phyloP scores from a whole-genome alignment of 2,888 invertebrate species.

The Hypselothyrea guttata region DNA sequence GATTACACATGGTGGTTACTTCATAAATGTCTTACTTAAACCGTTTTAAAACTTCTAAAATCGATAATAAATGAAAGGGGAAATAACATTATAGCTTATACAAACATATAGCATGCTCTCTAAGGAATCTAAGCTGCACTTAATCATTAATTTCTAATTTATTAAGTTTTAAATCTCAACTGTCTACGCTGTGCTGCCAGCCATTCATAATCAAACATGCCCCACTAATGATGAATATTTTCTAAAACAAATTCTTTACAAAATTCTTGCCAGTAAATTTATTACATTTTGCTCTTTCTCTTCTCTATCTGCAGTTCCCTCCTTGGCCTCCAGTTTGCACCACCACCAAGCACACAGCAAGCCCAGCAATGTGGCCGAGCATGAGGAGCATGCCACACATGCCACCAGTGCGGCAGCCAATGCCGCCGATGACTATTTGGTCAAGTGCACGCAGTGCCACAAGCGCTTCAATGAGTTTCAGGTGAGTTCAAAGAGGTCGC shows the following conservation, averaged over 20 bases:
- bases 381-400: constrained; percentile 61
- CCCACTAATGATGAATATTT: too few relatives aligned
- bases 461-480: constrained; percentile 81
- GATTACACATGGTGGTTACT: too few relatives aligned
- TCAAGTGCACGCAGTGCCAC: constrained; percentile 83
- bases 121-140: too few relatives aligned
- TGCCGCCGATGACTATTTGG: constrained; percentile 79
- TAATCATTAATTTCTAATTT: too few relatives aligned
- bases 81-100: too few relatives aligned
- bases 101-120: too few relatives aligned
- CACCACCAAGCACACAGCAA: constrained; percentile 79
- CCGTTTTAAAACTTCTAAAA: too few relatives aligned
- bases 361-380: constrained; percentile 61
- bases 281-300: not conserved
- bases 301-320: constrained; percentile 77
- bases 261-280: not conserved
- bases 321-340: constrained; percentile 81
- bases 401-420: constrained; percentile 58
- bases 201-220: too few relatives aligned
- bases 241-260: too few relatives aligned
- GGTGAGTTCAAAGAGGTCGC: constrained; percentile 56
- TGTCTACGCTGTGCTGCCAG: not conserved
- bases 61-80: too few relatives aligned
- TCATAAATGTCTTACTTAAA: too few relatives aligned
- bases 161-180: not conserved